Percentiles rank a stretch among this genome's conserved stretches.
Evolutionary conservation across 1,140 invertebrate species (phyloP).

Genomic region (Argopecten irradians): DNA sequence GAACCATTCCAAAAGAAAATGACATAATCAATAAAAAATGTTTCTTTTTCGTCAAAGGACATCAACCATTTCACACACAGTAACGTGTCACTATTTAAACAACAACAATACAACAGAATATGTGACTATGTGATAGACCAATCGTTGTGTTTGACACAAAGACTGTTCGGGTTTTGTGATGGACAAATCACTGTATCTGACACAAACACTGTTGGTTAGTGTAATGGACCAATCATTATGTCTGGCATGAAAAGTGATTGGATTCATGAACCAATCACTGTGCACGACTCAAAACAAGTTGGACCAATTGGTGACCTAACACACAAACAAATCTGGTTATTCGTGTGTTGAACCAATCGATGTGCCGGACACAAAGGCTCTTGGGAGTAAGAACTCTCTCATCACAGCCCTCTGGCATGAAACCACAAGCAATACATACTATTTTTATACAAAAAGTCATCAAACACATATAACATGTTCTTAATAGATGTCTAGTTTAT

Average conservation of each 20-base stretch:
- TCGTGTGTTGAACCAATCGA: not conserved
- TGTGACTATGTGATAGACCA: constrained; percentile 11
- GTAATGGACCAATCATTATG: not conserved
- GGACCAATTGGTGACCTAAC: not conserved
- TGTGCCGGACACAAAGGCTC: constrained; percentile 19
- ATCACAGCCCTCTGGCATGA: not conserved
- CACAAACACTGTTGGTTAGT: not conserved
- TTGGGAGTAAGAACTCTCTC: not conserved
- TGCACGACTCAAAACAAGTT: not conserved
- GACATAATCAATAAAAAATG: constrained; percentile 13
- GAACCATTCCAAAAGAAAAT: constrained; percentile 18
- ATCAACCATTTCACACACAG: constrained; percentile 21
- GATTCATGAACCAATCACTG: constrained; percentile 3
- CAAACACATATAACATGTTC: not conserved
- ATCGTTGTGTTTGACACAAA: constrained; percentile 21
- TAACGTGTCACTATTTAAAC: not conserved
- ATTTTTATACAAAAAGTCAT: not conserved
- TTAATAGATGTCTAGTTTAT: not conserved
- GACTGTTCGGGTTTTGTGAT: constrained; percentile 8
- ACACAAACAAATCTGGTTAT: not conserved
- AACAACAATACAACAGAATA: constrained; percentile 18
- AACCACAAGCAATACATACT: constrained; percentile 16
- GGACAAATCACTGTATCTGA: constrained; percentile 7
- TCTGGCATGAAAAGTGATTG: not conserved
- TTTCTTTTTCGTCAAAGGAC: constrained; percentile 22